Evolutionary conservation across 2,888 invertebrate genomes (phyloP).

Genomic region (Ornithoptera alexandrae): DNA sequence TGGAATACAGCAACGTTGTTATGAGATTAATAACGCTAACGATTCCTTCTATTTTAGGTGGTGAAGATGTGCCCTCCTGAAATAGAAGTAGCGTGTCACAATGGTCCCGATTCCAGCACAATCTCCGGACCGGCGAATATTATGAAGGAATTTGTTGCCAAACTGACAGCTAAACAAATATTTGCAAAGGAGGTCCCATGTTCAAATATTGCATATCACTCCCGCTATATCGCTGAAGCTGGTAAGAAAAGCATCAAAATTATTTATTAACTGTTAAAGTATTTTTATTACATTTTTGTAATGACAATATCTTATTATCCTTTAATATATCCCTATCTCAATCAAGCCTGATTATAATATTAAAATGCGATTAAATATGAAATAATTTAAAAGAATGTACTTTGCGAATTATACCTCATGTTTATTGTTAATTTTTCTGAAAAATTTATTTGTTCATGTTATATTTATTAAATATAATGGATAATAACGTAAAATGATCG

Average conservation of each 20-base stretch:
- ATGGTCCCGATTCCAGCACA: slow-evolving; percentile 87
- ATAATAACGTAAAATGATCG: too few relatives aligned
- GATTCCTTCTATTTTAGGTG: slow-evolving; percentile 21
- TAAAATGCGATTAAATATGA: too few relatives aligned
- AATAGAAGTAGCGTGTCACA: slow-evolving; percentile 89
- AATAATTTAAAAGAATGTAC: too few relatives aligned
- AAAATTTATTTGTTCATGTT: too few relatives aligned
- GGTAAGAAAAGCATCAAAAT: slow-evolving; percentile 44
- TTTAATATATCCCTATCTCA: too few relatives aligned
- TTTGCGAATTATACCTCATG: too few relatives aligned
- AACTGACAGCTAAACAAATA: slow-evolving; percentile 57
- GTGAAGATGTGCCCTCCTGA: slow-evolving; percentile 52
- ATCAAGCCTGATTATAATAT: too few relatives aligned
- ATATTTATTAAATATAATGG: too few relatives aligned
- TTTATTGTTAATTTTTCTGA: too few relatives aligned
- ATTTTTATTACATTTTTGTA: too few relatives aligned
- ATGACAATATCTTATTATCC: too few relatives aligned
- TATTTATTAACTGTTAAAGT: not conserved
- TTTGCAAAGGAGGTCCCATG: slow-evolving; percentile 78
- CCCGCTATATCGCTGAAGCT: slow-evolving; percentile 87
- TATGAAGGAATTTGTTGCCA: slow-evolving; percentile 79
- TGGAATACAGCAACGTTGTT: not conserved
- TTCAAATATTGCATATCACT: slow-evolving; percentile 94
- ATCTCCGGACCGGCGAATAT: slow-evolving; percentile 86
- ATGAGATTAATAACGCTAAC: not conserved